A percentile compares a stretch with the other conserved stretches of the same genome.
phyloP scores from a whole-genome alignment of 1,140 invertebrate genomes.

The Zaprionus inermis region DNA sequence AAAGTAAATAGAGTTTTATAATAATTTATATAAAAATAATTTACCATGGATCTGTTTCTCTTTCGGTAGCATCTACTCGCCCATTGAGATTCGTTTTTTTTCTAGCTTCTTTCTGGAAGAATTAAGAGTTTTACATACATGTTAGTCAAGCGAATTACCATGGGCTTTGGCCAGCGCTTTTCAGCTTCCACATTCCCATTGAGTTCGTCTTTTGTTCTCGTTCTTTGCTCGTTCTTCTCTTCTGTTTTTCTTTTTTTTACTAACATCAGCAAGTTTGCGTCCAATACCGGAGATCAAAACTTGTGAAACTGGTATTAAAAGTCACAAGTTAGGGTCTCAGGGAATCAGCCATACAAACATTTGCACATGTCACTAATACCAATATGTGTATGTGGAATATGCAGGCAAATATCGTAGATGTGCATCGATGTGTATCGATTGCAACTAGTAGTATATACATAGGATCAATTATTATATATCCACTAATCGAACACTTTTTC shows the following conservation, averaged over 20 bases:
- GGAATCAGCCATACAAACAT: constrained; percentile 84
- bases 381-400: constrained; percentile 32
- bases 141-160: not conserved
- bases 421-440: too few species aligned
- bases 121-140: not conserved
- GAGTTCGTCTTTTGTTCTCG: not conserved
- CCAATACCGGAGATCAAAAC: constrained; percentile 85
- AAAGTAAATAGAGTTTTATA: too few species aligned
- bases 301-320: constrained; percentile 84
- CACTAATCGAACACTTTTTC: constrained; percentile 10
- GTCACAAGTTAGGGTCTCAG: constrained; percentile 85
- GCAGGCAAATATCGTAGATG: constrained; percentile 3
- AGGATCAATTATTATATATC: not conserved
- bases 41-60: too few species aligned
- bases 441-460: not conserved
- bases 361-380: constrained; percentile 81
- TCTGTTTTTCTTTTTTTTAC: constrained; percentile 41
- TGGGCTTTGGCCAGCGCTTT: not conserved
- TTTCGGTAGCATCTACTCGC: too few species aligned
- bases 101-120: too few species aligned
- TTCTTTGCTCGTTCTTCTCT: not conserved
- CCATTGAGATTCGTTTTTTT: too few species aligned
- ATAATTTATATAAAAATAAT: too few species aligned
- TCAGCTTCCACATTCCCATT: not conserved
- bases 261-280: constrained; percentile 84